Percentiles rank a stretch among this genome's conserved stretches.
These are phyloP conservation scores for Cladorhizidae sp. DNA, from an alignment of 37 sponge, comb jelly and placozoan species.

Conservation along the genomic window DNA sequence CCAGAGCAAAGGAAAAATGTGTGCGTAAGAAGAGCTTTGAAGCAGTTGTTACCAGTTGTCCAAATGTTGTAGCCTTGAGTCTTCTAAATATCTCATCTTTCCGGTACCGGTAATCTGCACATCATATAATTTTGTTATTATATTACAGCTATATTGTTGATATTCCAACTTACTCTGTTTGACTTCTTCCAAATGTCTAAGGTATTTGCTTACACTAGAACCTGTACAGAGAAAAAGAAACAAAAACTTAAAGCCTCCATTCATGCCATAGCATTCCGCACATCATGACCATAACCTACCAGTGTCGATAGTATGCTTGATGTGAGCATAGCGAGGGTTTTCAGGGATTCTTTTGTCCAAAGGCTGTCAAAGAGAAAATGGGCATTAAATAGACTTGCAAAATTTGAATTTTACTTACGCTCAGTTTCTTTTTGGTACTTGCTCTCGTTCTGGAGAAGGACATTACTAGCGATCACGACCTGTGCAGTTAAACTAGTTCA, in stretches of 20 bases:
- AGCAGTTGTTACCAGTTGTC: constrained; percentile 79
- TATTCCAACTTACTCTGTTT: constrained; percentile 62
- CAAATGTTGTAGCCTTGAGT: constrained; percentile 94
- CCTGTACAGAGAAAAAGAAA: constrained; percentile 32
- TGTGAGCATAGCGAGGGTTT: constrained; percentile 94
- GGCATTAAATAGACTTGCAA: too few relatives aligned
- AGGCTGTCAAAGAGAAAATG: constrained; percentile 14
- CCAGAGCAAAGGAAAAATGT: too few relatives aligned
- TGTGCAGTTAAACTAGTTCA: too few relatives aligned
- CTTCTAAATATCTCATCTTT: constrained; percentile 96
- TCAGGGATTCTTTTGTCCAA: constrained; percentile 86
- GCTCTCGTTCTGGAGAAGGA: neutral
- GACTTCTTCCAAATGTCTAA: constrained; percentile 82
- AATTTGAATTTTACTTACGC: neutral
- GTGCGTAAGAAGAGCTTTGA: too few relatives aligned
- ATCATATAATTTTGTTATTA: neutral
- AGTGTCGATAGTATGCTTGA: constrained; percentile 81
- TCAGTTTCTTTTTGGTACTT: too few relatives aligned
- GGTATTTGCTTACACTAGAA: constrained; percentile 68
- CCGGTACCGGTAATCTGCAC: constrained; percentile 83
- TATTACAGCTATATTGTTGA: neutral
- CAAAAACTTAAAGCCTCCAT: neutral
- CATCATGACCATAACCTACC: constrained; percentile 59
- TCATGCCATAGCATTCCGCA: neutral
- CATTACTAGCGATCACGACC: too few relatives aligned